These are phyloP conservation scores for Cheumatopsyche charites DNA, from an alignment of 1,140 invertebrate species.

Conservation along the genomic window DNA sequence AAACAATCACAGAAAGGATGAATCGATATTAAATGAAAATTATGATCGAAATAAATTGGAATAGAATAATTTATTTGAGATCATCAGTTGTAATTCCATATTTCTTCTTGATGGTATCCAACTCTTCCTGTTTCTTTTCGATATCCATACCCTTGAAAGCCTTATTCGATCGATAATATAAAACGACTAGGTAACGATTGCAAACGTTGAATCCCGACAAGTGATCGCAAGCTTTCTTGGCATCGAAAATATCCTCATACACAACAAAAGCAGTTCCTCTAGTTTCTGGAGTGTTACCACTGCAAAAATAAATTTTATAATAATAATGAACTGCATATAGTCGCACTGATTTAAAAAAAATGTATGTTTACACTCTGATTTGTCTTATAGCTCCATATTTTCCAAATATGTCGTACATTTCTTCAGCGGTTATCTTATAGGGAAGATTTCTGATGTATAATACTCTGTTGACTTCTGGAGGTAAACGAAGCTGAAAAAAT, in stretches of 20 bases:
- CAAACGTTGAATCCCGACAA: slow-evolving; percentile 99
- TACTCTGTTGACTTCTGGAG: slow-evolving; percentile 98
- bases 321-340: not conserved
- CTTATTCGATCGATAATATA: slow-evolving; percentile 95
- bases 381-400: slow-evolving; percentile 99
- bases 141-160: slow-evolving; percentile 96
- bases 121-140: slow-evolving; percentile 96
- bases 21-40: too few relatives aligned
- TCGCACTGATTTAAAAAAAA: slow-evolving; percentile 9
- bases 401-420: slow-evolving; percentile 99
- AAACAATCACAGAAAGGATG: too few relatives aligned
- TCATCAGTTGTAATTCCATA: slow-evolving; percentile 73
- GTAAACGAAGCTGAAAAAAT: slow-evolving; percentile 84
- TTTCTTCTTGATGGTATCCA: slow-evolving; percentile 96
- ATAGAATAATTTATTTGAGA: slow-evolving; percentile 54
- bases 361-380: slow-evolving; percentile 89
- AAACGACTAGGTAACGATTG: slow-evolving; percentile 96
- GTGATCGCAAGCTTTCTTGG: slow-evolving; percentile 99
- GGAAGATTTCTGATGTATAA: slow-evolving; percentile 97
- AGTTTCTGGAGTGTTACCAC: slow-evolving; percentile 97
- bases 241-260: slow-evolving; percentile 99
- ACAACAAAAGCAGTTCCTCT: slow-evolving; percentile 99
- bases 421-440: slow-evolving; percentile 99
- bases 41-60: too few relatives aligned
- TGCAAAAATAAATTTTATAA: slow-evolving; percentile 57